Evolutionary conservation across 1,140 invertebrate genomes (phyloP), one percentile per base, ranked within the genome.

Genomic region (Drosophila repletoides): DNA sequence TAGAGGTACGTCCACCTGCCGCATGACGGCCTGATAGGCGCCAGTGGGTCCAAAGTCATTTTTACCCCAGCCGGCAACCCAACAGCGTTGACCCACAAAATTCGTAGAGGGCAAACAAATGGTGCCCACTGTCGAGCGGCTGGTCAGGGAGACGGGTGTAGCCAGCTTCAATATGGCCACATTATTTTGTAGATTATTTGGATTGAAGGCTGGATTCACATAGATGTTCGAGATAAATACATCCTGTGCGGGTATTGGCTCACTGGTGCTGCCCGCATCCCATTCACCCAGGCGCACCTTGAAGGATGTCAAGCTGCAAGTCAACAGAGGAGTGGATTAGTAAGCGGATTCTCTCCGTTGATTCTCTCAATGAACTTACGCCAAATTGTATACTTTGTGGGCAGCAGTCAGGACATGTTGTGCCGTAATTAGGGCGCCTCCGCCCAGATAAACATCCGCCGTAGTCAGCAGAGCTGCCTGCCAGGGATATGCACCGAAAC

Each of bases 51-150:
- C 94, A 71, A 96, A 96, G 67, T 94, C 93, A 76, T 95, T 92
- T 74, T 95, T 95, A 17, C 95, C 95, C 95, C 95, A 96, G n/a
- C 95, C 95, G 0, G 95, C 92, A 0, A 96, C 95, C 92, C 92
- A 93, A 76, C 95, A 96, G 68, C 92, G 93, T 80, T 92, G 91
- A 21, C 93, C 93, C 17, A 92, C 92, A 65, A 94, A 94, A 7
- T 88, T 83, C 2, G 91, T 72, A 6, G 92, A 89, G 3, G 95
- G 94, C 15, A 95, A 76, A 66, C 95, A 96, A 0, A 93, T 93
- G 3, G 95, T 93, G 17, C 94, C 93, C 26, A 96, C 94, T n/a
- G 94, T 94, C 1, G 93, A 93, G 29, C 90, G 28, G 89, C 89
- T 75, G 2, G 92, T 90, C 0, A 94, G 84, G 1, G 94, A 93